Conservation (phyloP, 2,113 vertebrate genomes). For the human (Homo sapiens) region DNA sequence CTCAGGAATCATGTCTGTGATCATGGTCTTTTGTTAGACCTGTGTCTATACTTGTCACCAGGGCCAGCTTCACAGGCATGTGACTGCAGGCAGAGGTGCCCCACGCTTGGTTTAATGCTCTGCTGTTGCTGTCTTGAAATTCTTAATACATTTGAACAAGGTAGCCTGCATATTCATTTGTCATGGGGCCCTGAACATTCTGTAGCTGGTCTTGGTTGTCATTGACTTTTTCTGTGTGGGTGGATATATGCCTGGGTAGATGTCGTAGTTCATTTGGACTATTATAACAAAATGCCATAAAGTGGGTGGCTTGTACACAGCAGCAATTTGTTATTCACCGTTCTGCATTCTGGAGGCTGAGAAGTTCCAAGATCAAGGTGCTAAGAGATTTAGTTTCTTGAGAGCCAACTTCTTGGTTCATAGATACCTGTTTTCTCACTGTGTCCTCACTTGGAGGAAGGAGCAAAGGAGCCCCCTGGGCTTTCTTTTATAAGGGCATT, state of each 20-base stretch:
- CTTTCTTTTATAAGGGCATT: not conserved
- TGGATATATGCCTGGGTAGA: not conserved
- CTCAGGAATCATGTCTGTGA: not conserved
- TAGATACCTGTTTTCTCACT: not conserved
- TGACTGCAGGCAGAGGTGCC: not conserved
- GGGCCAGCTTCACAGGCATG: not conserved
- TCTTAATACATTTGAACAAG: not conserved
- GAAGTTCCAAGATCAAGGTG: not conserved
- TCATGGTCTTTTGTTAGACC: not conserved
- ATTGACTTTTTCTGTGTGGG: not conserved
- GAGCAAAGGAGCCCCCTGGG: not conserved
- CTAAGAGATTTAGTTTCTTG: not conserved
- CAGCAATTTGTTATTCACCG: not conserved
- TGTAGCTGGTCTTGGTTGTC: not conserved
- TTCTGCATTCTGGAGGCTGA: not conserved
- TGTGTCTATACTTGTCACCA: not conserved
- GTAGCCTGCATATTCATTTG: not conserved
- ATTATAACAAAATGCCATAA: not conserved
- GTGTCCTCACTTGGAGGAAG: not conserved
- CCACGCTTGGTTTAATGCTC: not conserved
- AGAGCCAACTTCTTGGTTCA: not conserved
- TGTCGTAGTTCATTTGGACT: not conserved
- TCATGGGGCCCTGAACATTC: not conserved
- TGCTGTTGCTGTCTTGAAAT: not conserved
- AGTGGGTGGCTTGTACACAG: not conserved